Base-by-base conservation (phyloP, 2,888 invertebrate genomes). In the Andrena fulva region DNA sequence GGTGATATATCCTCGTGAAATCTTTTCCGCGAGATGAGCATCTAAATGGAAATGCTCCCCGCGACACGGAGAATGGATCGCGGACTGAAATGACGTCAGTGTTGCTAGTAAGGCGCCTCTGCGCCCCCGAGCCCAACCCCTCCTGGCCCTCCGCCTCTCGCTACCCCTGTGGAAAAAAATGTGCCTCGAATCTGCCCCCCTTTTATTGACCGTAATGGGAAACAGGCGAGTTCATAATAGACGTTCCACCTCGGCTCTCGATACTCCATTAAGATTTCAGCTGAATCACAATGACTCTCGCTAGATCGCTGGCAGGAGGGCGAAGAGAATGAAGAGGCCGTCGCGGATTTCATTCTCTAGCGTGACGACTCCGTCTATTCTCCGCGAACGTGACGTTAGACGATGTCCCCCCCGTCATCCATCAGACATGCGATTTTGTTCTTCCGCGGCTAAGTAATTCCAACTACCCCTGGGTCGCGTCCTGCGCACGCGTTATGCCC, bases 221-320 rank as follows among this genome's bases (percentile, higher is more conserved):
- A 75, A 64, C 80, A 56, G 79, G 42, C 70, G 62, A 77, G 85
- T 81, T 79, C 80, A 74, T 81, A 84, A 84, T 81, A 83, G 71
- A 67, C 76, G 68, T 71, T 82, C 83, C 24, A 16, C 56, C 70
- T 56, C 68, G 59, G 71, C 73, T 64, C 84, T 74, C 87, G 86
- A 87, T 89, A 86, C 82, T 84, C 85, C 87, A 89, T 89, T 89
- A 89, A 82, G 81, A 74, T 84, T 89, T 89, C 80, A 84, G 88
- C 89, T 86, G 88, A 89, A 89, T 89, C 89, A 89, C 62, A 87
- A 77, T 87, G 89, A 89, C 86, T 82, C 62, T 66, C 29, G 69
- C 71, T 29, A 60, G 67, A 20, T 29, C 63, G 16, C 60, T 24
- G 5, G 35, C 52, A 27, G 70, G 62, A 72, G 64, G 71, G 73